Evolutionary conservation across 2,113 vertebrate genomes (phyloP), one percentile per base, ranked within the genome.

Genomic region (Aptenodytes forsteri): DNA sequence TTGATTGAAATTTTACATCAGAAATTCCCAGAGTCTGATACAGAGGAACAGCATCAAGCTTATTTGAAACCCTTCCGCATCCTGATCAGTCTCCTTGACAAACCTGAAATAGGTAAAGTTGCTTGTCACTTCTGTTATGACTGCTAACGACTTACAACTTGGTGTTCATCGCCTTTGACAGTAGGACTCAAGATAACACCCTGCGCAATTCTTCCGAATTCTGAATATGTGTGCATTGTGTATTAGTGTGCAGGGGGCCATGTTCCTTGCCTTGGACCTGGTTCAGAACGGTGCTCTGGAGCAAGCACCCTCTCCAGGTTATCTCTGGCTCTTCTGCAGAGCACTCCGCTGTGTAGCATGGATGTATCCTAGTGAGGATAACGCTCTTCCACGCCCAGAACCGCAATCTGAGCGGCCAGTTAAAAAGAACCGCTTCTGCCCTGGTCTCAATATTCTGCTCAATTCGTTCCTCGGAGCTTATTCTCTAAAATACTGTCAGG

Each of bases 31-130:
- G 98, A 99, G 18, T 92, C 76, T 14, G 98, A 99, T 22, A 55
- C 92, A 0, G 99, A 99, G 54, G 99, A 98, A 15, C 93, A 98
- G 42, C 98, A 98, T 23, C 98, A 98, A 29, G 97, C 98, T 5
- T 99, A 99, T 82, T 98, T 99, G 96, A 98, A 98, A 98, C 99
- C 99, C 19, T 99, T 99, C 98, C 97, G 99, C 36, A 99, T 99
- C 95, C 98, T 99, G 6, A 93, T 99, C 91, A 99, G 99, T 93
- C 98, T 99, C 77, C 98, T 99, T 47, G 99, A 99, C 98, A 99
- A 99, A 97, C 98, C 99, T 2, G 99, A 99, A 87, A 99, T 99
- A 96, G 99, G 99, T 99, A 97, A 93, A 3, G 5, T 42, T 54
- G 22, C 18, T 25, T 69, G 26, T 88, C 13, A 13, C 54, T 78